A percentile compares a stretch with the other conserved stretches of the same genome.
phyloP scores from a whole-genome alignment of 2,797 vertebrate genomes.

The Crax fasciolata region DNA sequence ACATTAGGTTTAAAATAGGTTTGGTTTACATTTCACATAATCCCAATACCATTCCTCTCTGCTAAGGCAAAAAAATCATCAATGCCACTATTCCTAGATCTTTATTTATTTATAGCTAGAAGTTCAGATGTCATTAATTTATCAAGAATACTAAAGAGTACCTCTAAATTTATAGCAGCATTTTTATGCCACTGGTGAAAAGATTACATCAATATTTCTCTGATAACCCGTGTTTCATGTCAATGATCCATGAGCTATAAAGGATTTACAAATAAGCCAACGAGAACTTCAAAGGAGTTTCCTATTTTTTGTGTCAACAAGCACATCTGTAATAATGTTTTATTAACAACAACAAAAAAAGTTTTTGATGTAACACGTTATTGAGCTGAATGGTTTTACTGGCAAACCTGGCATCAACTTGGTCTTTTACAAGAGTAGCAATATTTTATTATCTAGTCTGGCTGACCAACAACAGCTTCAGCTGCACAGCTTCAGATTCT shows the following conservation, averaged over 20 bases:
- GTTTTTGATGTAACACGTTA: neutral
- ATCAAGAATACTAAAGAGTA: neutral
- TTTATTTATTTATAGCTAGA: conserved; percentile 16
- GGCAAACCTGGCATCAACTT: neutral
- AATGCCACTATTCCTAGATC: neutral
- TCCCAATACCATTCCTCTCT: neutral
- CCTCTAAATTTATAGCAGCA: neutral
- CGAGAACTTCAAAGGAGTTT: neutral
- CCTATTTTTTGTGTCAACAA: neutral
- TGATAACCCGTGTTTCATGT: neutral
- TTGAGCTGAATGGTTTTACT: neutral
- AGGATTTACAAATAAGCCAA: neutral
- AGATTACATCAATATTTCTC: neutral
- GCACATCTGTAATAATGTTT: neutral
- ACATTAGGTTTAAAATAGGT: neutral
- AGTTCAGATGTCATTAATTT: conserved; percentile 10
- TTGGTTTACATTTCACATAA: conserved; percentile 11
- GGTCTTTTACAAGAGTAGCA: neutral
- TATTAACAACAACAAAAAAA: neutral
- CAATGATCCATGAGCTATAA: neutral
- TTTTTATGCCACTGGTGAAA: neutral
- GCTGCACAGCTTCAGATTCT: neutral
- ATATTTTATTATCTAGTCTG: neutral
- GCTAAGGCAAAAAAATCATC: neutral
- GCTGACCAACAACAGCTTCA: neutral